Evolutionary conservation across 2,113 vertebrate species (phyloP).

Genomic region (Noctilio leporinus): DNA sequence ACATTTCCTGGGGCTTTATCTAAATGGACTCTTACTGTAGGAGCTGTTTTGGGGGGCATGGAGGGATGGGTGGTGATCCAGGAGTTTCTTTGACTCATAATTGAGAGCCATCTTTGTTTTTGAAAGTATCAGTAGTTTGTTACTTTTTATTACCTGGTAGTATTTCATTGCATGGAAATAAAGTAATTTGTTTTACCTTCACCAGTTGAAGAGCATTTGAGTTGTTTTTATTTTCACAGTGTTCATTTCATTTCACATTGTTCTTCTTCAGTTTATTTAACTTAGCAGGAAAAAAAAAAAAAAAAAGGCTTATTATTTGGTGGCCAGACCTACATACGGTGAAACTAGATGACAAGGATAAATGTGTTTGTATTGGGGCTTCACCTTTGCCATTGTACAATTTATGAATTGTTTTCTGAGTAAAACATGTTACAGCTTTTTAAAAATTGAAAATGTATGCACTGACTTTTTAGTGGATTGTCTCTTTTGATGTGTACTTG

Average conservation of each 20-base stretch:
- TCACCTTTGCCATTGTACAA: neutral
- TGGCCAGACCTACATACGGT: neutral
- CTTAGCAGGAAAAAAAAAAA: neutral
- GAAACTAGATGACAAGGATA: neutral
- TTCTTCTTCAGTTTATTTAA: neutral
- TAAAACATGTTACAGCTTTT: neutral
- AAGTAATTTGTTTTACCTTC: neutral
- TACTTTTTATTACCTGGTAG: neutral
- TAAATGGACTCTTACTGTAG: neutral
- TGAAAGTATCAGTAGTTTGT: neutral
- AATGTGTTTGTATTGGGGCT: neutral
- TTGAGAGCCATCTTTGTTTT: neutral
- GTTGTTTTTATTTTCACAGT: conserved; percentile 7
- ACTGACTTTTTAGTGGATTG: neutral
- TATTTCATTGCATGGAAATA: neutral
- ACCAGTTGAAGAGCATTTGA: neutral
- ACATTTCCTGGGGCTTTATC: neutral
- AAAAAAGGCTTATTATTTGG: neutral
- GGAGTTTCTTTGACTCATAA: neutral
- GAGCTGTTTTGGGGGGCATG: neutral
- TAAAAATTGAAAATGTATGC: neutral
- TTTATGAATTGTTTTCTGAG: conserved; percentile 6
- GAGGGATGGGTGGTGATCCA: no score
- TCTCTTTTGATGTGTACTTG: neutral
- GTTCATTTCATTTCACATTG: neutral